phyloP scores from a whole-genome alignment of 2,797 vertebrate species.

The Malacoraja senta region DNA sequence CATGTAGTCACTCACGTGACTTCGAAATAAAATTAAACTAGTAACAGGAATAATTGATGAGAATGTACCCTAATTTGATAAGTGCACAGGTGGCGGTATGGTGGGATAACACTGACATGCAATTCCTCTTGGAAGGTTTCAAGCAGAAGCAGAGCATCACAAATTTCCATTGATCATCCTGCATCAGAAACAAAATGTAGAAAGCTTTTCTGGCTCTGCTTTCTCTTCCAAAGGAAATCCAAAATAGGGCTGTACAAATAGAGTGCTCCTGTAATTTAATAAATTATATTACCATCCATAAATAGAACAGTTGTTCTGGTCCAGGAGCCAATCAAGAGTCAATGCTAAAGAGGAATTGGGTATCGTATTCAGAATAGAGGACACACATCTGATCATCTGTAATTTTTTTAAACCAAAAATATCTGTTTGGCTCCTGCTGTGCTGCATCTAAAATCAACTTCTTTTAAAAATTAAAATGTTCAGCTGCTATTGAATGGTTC shows the following conservation, averaged over 20 bases:
- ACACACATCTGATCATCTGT: slow-evolving; percentile 15
- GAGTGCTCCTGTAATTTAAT: neutral
- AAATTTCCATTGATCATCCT: neutral
- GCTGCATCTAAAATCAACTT: neutral
- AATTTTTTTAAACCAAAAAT: neutral
- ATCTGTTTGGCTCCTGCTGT: neutral
- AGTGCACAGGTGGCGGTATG: neutral
- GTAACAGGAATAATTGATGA: neutral
- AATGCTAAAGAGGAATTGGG: neutral
- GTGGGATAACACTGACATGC: neutral
- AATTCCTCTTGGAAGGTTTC: neutral
- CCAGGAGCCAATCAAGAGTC: neutral
- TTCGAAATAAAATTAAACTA: neutral
- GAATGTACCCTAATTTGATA: neutral
- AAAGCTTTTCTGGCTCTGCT: neutral
- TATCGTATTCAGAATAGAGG: neutral
- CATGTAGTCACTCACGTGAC: too few relatives aligned
- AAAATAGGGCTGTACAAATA: neutral
- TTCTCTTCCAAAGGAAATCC: neutral
- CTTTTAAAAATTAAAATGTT: neutral
- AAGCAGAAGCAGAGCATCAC: neutral
- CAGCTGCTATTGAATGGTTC: neutral
- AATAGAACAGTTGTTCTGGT: neutral
- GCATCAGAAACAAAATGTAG: neutral
- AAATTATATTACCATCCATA: neutral